Conservation (phyloP, 2,888 invertebrate genomes). For the Lepidocyrtinus sp. region DNA sequence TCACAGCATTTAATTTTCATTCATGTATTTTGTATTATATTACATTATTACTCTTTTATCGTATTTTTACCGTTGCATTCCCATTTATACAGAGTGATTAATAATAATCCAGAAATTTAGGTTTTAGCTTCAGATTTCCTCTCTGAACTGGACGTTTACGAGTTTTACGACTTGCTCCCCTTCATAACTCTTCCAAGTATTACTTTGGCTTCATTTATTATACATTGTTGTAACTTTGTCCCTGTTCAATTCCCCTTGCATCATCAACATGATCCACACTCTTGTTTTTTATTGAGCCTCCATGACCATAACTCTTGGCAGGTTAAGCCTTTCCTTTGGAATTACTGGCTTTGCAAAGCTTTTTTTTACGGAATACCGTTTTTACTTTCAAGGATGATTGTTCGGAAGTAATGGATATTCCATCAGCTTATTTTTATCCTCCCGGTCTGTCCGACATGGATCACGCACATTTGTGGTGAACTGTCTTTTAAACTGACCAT, state of each 20-base stretch:
- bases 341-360: neutral
- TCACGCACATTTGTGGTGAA: neutral
- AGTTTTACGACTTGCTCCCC: too few relatives aligned
- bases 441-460: neutral
- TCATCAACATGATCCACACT: neutral
- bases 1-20: neutral
- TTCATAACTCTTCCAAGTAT: too few relatives aligned
- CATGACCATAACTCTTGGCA: neutral
- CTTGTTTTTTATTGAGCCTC: neutral
- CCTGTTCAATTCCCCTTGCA: neutral
- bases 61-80: neutral
- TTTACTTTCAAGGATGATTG: neutral
- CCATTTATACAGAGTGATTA: neutral
- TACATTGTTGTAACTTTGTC: neutral
- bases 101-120: neutral
- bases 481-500: neutral
- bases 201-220: neutral
- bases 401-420: neutral
- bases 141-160: too few relatives aligned
- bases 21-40: neutral
- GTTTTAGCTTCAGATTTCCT: neutral
- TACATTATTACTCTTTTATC: neutral
- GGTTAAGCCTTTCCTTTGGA: neutral
- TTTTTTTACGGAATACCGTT: neutral
- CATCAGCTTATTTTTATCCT: neutral